Evolutionary conservation across 1,140 invertebrate genomes (phyloP).

Genomic region (Hesperophylax magnus): DNA sequence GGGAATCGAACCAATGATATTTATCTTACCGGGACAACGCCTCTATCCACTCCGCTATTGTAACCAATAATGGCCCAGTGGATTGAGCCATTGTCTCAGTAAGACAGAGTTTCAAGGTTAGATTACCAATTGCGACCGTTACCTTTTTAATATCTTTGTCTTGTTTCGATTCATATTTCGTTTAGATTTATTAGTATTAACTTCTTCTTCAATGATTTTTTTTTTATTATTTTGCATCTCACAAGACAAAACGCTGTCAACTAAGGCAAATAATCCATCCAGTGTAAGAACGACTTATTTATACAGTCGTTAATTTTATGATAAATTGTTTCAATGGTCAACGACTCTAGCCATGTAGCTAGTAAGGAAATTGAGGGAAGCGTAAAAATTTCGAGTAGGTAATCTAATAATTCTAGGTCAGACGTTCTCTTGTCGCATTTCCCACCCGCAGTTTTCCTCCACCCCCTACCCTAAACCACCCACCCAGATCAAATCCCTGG

Average conservation of each 20-base stretch:
- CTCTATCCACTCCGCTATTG: too few relatives aligned
- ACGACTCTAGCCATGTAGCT: conserved; percentile 27
- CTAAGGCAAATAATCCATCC: not conserved
- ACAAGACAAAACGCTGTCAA: not conserved
- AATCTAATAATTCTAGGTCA: conserved; percentile 58
- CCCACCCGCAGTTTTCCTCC: conserved; percentile 21
- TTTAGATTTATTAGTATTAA: too few relatives aligned
- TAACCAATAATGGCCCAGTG: too few relatives aligned
- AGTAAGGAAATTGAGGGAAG: conserved; percentile 24
- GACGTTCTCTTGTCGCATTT: conserved; percentile 55
- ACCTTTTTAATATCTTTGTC: too few relatives aligned
- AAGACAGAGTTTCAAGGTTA: too few relatives aligned
- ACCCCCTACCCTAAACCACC: not conserved
- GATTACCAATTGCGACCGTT: too few relatives aligned
- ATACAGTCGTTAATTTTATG: not conserved
- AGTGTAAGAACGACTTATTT: too few relatives aligned
- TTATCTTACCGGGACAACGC: too few relatives aligned
- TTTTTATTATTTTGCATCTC: not conserved
- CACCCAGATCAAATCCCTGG: conserved; percentile 32
- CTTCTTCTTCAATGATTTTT: too few relatives aligned
- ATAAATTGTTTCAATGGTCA: not conserved
- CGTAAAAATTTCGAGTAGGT: conserved; percentile 42
- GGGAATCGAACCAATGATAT: too few relatives aligned
- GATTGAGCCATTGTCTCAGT: too few relatives aligned
- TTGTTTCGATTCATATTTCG: too few relatives aligned